Evolutionary conservation across 2,797 vertebrate genomes (phyloP), one percentile per base, ranked within the genome.

Genomic region (Ataeniobius toweri): DNA sequence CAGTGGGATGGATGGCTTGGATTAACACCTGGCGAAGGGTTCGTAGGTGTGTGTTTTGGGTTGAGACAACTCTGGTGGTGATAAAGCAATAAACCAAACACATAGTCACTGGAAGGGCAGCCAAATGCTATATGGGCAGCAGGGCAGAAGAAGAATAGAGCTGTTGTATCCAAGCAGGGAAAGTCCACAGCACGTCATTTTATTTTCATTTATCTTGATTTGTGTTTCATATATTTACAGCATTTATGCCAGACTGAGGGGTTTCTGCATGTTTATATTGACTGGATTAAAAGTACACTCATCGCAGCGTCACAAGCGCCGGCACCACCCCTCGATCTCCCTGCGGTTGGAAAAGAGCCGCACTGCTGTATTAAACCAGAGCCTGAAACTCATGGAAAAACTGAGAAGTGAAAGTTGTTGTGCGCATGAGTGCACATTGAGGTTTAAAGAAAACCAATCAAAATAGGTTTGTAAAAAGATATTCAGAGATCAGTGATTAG

Each of bases 21-120:
- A 91, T 88, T 82, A 87, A 92, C 94, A 94, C 95, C 95, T 95
- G 95, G 93, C 88, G 70, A 65, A 74, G 84, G 85, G 59, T 74
- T 76, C 74, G 82, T 73, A 84, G 58, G 73, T 46, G 72, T 67
- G 41, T 74, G 77, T 84, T 65, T 50, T 20, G 31, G 56, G 70
- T 28, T 80, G 76, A 83, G 81, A 73, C 51, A 72, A 83, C 81
- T 83, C 72, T 28, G 70, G 65, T 18, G 26, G 83, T 71, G 88
- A 92, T 89, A 91, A 92, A 91, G 88, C 74, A 91, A 89, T 90
- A 89, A 90, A 89, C 79, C 78, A 76, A 78, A 80, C 81, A 71
- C 80, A 68, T 68, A 88, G 85, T 91, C 87, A 83, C 65, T 70
- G 78, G 72, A 79, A 85, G 85, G 87, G 87, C 88, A 92, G 86